Base-by-base conservation (phyloP, 1,140 invertebrate genomes). In the Zaprionus vittiger region DNA sequence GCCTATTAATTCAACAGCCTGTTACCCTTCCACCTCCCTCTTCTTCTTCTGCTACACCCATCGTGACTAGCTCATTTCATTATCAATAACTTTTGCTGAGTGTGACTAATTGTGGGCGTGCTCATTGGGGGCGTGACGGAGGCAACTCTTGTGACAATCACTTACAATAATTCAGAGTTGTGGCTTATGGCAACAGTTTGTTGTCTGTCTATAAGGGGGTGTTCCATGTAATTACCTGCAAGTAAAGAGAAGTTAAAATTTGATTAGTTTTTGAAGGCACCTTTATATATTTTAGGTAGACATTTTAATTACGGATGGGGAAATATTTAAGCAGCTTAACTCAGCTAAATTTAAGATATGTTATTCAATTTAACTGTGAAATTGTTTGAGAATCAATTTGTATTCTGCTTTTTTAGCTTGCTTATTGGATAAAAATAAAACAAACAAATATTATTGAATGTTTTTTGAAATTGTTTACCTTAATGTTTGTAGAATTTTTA, bases 1-100 rank as follows among this genome's bases (percentile, higher is more conserved):
- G 75, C 62, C 62, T 73, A 79, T 86, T 87, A 89, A 89, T 80
- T 75, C 49, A 72, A 56, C 28, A 47, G 80, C 64, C 77, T 69
- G 54, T 57, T 61, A 37, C 24, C 4, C 37, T 15, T 15, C 12
- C 37, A 14, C 37, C 37, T 15, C 37, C 24, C 17, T 15, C 37
- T 28, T 24, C 9, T 31, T 17, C 47, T 12, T 15, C 7, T 28
- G 31, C 56, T 17, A 56, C 60, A 34, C 38, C 7, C 15, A 41
- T 41, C 60, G 52, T 11, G 37, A 60, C 68, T 76, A 64, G 71
- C 38, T 38, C 41, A 47, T 17, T 47, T 47, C 31, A 34, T 47
- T n/a, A 47, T 47, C 41, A 47, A 47, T 47, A 47, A 47, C 41
- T 47, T 47, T 47, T 17, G 2, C 44, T 61, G 47, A 47, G 57